Evolutionary conservation across 1,140 invertebrate genomes (phyloP).

Genomic region (Apis laboriosa): DNA sequence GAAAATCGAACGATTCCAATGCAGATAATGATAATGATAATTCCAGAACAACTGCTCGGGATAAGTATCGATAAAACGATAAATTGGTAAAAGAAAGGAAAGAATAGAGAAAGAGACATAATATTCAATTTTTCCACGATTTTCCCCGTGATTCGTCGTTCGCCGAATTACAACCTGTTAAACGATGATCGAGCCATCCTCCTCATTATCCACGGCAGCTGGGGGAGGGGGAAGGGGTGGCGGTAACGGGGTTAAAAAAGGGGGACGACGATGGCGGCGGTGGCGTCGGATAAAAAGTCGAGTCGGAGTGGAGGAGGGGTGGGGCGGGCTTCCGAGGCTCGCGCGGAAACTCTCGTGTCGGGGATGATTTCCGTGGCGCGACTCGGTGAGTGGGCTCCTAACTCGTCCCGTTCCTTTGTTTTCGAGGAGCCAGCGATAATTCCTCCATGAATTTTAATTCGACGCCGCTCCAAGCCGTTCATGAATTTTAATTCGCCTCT

Average conservation of each 20-base stretch:
- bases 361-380: slow-evolving; percentile 56
- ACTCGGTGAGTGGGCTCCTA: slow-evolving; percentile 46
- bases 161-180: slow-evolving; percentile 20
- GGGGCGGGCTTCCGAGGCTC: neutral
- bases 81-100: too few relatives aligned
- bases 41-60: too few relatives aligned
- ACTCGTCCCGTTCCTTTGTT: slow-evolving; percentile 64
- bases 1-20: too few relatives aligned
- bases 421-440: slow-evolving; percentile 67
- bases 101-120: too few relatives aligned
- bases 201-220: neutral
- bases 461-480: slow-evolving; percentile 65
- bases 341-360: slow-evolving; percentile 38
- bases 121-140: neutral
- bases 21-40: too few relatives aligned
- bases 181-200: neutral
- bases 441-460: slow-evolving; percentile 72
- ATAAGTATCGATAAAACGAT: too few relatives aligned
- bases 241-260: slow-evolving; percentile 9
- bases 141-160: neutral
- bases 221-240: neutral
- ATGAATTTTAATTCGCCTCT: slow-evolving; percentile 73
- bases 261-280: too few relatives aligned
- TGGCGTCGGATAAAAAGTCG: slow-evolving; percentile 28
- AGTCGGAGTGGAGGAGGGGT: neutral